Percentiles rank a stretch among this genome's conserved stretches.
Conservation (phyloP, 2,113 vertebrate genomes). For the Gymnobelideus leadbeateri region DNA sequence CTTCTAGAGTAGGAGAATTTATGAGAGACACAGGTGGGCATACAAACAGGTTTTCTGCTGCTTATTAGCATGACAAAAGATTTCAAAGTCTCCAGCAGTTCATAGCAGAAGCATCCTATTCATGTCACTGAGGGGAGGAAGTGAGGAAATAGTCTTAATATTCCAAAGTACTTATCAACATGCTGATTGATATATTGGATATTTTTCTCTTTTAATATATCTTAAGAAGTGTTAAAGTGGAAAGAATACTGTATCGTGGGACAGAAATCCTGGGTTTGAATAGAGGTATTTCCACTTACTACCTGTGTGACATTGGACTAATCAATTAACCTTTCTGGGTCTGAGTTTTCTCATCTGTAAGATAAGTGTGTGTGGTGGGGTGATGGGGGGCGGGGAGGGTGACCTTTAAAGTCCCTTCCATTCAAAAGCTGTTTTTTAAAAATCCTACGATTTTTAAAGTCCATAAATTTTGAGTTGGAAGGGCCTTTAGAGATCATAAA, state of each 20-base stretch:
- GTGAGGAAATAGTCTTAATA: slow-evolving; percentile 14
- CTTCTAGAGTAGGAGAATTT: slow-evolving; percentile 2
- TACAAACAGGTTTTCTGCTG: not conserved
- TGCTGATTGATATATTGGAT: not conserved
- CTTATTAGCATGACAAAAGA: not conserved
- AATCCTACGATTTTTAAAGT: not conserved
- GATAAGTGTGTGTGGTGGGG: too few relatives aligned
- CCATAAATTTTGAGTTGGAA: not conserved
- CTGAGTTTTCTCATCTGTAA: not conserved
- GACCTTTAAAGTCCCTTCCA: not conserved
- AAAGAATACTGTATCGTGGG: not conserved
- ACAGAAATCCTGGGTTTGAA: not conserved
- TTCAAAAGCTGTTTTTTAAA: not conserved
- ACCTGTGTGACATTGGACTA: not conserved
- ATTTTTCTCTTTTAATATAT: not conserved
- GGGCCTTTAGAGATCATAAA: not conserved
- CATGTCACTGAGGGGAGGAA: not conserved
- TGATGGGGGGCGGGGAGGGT: not conserved
- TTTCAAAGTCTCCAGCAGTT: slow-evolving; percentile 29
- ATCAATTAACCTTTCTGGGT: not conserved
- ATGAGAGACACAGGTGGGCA: not conserved
- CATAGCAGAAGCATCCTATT: slow-evolving; percentile 2
- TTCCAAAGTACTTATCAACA: not conserved
- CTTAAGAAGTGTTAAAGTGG: not conserved
- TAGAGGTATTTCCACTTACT: not conserved